A percentile compares a stretch with the other conserved stretches of the same genome.
Evolutionary conservation across 2,113 vertebrate genomes (phyloP).

Genomic region (Anoura caudifer): DNA sequence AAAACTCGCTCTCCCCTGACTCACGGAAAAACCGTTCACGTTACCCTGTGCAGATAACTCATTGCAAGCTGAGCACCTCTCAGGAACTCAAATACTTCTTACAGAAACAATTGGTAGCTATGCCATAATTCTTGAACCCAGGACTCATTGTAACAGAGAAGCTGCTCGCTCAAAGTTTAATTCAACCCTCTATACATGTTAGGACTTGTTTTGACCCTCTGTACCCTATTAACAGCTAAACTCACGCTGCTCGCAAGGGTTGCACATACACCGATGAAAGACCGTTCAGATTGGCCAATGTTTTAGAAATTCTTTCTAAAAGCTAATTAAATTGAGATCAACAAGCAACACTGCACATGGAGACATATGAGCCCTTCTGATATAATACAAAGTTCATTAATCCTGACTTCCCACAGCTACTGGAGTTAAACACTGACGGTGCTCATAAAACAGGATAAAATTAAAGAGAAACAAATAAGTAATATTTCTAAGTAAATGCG

Average conservation of each 20-base stretch:
- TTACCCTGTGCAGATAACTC: conserved; percentile 28
- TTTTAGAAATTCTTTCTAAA: conserved; percentile 3
- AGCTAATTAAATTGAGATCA: neutral
- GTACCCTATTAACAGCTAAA: neutral
- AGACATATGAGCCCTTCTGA: neutral
- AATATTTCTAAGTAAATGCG: conserved; percentile 39
- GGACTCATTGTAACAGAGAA: conserved; percentile 49
- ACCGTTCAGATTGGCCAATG: neutral
- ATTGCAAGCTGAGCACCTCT: conserved; percentile 20
- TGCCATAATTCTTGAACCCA: conserved; percentile 32
- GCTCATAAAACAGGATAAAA: conserved; percentile 68
- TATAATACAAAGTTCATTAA: conserved; percentile 66
- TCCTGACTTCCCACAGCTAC: conserved; percentile 74
- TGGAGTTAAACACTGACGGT: conserved; percentile 57
- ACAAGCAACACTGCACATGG: neutral
- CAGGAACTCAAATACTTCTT: conserved; percentile 4
- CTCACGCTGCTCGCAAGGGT: neutral
- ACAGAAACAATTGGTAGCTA: conserved; percentile 30
- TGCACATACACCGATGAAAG: neutral
- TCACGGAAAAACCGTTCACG: neutral
- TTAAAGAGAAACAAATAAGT: conserved; percentile 68
- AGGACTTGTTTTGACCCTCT: conserved; percentile 2
- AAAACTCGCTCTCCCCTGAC: conserved; percentile 27
- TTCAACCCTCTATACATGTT: neutral
- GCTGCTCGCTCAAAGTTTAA: neutral